phyloP scores from a whole-genome alignment of 2,888 invertebrate species.

The Idaea aversata region DNA sequence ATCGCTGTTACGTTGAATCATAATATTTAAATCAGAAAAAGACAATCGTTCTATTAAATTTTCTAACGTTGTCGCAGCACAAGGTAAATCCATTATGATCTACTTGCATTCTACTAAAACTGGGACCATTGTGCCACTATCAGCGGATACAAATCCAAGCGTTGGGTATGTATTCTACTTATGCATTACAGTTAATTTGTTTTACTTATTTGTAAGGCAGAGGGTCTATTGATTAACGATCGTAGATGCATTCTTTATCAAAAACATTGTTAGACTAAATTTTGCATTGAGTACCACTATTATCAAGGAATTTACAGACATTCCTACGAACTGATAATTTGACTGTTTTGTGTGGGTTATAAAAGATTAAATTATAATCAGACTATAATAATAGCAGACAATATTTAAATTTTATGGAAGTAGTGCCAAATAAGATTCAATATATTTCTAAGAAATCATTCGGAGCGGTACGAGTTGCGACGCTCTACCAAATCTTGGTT shows the following conservation, averaged over 20 bases:
- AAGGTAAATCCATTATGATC: slow-evolving; percentile 74
- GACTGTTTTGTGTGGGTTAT: slow-evolving; percentile 3
- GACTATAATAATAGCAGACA: slow-evolving; percentile 12
- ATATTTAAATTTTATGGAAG: slow-evolving; percentile 34
- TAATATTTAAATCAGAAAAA: slow-evolving; percentile 16
- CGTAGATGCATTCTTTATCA: slow-evolving; percentile 7
- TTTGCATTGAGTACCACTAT: background rate
- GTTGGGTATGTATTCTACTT: slow-evolving; percentile 23
- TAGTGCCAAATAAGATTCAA: slow-evolving; percentile 27
- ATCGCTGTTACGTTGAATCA: slow-evolving; percentile 42
- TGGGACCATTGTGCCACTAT: slow-evolving; percentile 57
- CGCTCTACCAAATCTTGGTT: slow-evolving; percentile 30
- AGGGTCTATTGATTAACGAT: slow-evolving; percentile 24
- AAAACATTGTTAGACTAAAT: background rate
- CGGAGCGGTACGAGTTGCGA: slow-evolving; percentile 22
- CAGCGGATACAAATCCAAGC: slow-evolving; percentile 49
- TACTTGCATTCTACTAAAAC: slow-evolving; percentile 65
- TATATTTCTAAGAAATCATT: slow-evolving; percentile 27
- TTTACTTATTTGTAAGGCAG: slow-evolving; percentile 8
- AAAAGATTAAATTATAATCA: slow-evolving; percentile 19
- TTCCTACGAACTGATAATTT: background rate
- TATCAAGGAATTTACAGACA: background rate
- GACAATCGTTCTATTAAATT: slow-evolving; percentile 48
- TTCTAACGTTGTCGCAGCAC: slow-evolving; percentile 57
- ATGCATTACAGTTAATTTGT: slow-evolving; percentile 31